Conservation (phyloP, 2,797 vertebrate species). For the Sebastes kiyomatsui region DNA sequence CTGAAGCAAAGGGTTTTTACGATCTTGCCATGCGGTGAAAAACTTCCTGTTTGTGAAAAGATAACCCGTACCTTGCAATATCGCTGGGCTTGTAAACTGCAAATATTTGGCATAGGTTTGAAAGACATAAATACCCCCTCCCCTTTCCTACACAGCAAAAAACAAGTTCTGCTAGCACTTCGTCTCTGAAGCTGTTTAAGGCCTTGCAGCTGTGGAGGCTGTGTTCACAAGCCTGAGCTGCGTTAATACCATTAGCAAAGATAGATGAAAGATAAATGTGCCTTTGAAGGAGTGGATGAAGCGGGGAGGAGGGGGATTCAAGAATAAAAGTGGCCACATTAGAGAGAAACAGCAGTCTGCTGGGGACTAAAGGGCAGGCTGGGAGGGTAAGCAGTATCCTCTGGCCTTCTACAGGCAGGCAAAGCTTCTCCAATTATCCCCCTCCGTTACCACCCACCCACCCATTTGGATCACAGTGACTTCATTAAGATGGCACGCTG, state of each 20-base stretch:
- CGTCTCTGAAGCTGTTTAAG: conserved; percentile 54
- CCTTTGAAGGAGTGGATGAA: conserved; percentile 61
- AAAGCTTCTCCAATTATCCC: conserved; percentile 36
- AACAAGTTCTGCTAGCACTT: conserved; percentile 24
- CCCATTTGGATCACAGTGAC: conserved; percentile 59
- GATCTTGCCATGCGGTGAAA: background rate
- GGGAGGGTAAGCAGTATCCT: conserved; percentile 33
- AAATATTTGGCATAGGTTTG: conserved; percentile 53
- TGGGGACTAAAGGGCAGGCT: conserved; percentile 47
- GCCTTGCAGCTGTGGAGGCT: conserved; percentile 53
- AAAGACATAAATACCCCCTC: conserved; percentile 36
- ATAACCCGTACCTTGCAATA: conserved; percentile 31
- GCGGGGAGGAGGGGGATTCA: conserved; percentile 24
- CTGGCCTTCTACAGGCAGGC: conserved; percentile 35
- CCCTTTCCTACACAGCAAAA: background rate
- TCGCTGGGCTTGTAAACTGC: conserved; percentile 41
- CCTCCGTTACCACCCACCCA: conserved; percentile 36
- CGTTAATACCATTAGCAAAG: conserved; percentile 62
- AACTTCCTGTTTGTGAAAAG: conserved; percentile 53
- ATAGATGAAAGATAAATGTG: conserved; percentile 57
- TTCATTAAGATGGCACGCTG: conserved; percentile 70
- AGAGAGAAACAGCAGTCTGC: conserved; percentile 53
- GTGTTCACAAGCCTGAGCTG: conserved; percentile 50
- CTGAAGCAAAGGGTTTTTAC: conserved; percentile 12
- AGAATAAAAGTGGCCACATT: conserved; percentile 65